A percentile compares a stretch with the other conserved stretches of the same genome.
Evolutionary conservation across 2,888 invertebrate genomes (phyloP).

Genomic region (Cantharis rufa): DNA sequence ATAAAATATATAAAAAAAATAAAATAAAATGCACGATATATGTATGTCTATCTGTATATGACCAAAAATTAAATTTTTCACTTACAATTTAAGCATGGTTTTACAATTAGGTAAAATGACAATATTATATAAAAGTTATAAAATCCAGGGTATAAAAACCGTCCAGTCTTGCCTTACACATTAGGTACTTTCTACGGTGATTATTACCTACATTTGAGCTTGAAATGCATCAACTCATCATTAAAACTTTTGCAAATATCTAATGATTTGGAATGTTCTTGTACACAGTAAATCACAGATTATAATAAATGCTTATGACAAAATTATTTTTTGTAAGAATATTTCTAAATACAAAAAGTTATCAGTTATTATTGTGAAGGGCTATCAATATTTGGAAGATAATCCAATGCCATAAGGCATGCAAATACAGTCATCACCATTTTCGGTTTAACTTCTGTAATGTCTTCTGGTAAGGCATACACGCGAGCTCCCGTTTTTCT

Average conservation of each 20-base stretch:
- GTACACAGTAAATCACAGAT: conserved; percentile 38
- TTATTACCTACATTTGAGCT: not conserved
- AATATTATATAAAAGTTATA: not conserved
- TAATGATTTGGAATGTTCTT: conserved; percentile 28
- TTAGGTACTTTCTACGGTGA: not conserved
- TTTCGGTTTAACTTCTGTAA: conserved; percentile 96
- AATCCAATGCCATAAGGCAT: conserved; percentile 97
- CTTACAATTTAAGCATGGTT: not conserved
- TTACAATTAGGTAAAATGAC: not conserved
- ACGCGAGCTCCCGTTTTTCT: conserved; percentile 96
- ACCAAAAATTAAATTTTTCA: not conserved
- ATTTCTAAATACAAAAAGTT: conserved; percentile 8
- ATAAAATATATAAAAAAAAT: not conserved
- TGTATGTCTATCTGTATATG: not conserved
- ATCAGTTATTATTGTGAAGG: conserved; percentile 20
- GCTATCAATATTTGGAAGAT: conserved; percentile 84
- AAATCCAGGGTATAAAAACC: not conserved
- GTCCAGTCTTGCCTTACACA: not conserved
- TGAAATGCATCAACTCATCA: not conserved
- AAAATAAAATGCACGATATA: not conserved
- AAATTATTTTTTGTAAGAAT: conserved; percentile 11
- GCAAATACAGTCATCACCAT: conserved; percentile 99
- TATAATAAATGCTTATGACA: conserved; percentile 31
- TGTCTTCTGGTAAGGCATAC: conserved; percentile 98
- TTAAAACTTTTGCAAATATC: conserved; percentile 15